Percentiles rank a stretch among this genome's conserved stretches.
Conservation (phyloP, 2,888 invertebrate genomes). For the Ormia ochracea region DNA sequence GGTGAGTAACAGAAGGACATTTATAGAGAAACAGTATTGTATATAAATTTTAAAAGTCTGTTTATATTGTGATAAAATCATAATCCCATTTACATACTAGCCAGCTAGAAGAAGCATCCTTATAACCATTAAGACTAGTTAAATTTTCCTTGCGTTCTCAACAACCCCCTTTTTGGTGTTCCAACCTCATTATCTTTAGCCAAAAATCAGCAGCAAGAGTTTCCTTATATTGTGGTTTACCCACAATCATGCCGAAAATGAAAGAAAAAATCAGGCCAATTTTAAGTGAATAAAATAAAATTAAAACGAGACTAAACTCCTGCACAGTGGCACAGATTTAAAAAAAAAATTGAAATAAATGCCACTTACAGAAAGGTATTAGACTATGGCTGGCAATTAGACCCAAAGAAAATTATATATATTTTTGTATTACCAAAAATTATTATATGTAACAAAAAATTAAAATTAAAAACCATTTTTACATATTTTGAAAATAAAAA, state of each 20-base stretch:
- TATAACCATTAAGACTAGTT: constrained; percentile 52
- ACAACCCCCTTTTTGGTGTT: neutral
- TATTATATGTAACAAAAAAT: no score
- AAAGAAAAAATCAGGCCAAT: constrained; percentile 49
- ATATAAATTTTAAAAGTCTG: constrained; percentile 53
- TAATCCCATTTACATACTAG: constrained; percentile 76
- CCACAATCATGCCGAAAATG: constrained; percentile 4
- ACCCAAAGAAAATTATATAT: no score
- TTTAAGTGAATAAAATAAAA: constrained; percentile 34
- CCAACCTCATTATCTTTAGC: neutral
- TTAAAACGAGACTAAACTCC: neutral
- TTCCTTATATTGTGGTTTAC: constrained; percentile 55
- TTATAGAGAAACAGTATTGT: neutral
- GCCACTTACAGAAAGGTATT: neutral
- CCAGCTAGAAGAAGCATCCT: neutral
- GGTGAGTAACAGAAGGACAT: neutral
- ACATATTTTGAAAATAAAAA: no score
- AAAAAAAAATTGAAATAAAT: no score
- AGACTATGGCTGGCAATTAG: no score
- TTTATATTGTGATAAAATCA: constrained; percentile 75
- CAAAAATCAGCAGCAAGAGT: constrained; percentile 45
- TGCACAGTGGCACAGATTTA: neutral
- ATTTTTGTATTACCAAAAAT: no score
- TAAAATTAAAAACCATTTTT: no score
- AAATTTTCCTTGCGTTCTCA: constrained; percentile 1